These are phyloP conservation scores for Calypte anna DNA, from an alignment of 2,113 vertebrate genomes.

Conservation along the genomic window DNA sequence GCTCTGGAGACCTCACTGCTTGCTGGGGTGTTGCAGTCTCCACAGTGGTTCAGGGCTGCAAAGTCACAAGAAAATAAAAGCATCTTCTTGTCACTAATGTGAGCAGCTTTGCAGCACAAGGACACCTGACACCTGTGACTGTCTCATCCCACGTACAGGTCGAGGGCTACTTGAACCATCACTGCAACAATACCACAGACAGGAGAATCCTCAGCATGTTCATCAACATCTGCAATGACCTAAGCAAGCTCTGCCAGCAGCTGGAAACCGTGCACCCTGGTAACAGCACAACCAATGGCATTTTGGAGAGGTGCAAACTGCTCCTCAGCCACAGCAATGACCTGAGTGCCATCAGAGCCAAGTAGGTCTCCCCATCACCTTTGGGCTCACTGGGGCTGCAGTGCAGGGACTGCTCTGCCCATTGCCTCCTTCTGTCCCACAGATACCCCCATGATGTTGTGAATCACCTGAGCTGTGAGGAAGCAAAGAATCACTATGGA, in stretches of 20 bases:
- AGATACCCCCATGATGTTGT: conserved; percentile 83
- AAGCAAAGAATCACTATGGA: conserved; percentile 80
- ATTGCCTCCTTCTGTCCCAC: background rate
- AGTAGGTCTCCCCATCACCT: conserved; percentile 65
- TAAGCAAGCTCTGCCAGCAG: conserved; percentile 68
- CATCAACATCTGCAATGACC: conserved; percentile 75
- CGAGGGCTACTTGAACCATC: conserved; percentile 77
- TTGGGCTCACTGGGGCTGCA: background rate
- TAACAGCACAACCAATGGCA: background rate
- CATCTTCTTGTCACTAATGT: background rate
- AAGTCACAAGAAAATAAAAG: background rate
- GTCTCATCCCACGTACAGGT: conserved; percentile 65
- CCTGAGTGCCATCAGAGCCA: conserved; percentile 77
- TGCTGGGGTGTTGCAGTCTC: accelerated
- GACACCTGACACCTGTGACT: background rate
- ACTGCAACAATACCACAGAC: conserved; percentile 80
- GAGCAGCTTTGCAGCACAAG: background rate
- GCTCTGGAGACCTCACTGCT: background rate
- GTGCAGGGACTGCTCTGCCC: background rate
- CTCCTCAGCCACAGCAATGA: conserved; percentile 79
- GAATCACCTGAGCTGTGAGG: conserved; percentile 82
- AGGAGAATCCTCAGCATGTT: conserved; percentile 78
- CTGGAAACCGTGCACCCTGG: conserved; percentile 54
- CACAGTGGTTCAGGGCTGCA: background rate
- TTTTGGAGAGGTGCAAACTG: conserved; percentile 76